Base-by-base conservation (phyloP, 2,113 vertebrate species). In the Columba livia region DNA sequence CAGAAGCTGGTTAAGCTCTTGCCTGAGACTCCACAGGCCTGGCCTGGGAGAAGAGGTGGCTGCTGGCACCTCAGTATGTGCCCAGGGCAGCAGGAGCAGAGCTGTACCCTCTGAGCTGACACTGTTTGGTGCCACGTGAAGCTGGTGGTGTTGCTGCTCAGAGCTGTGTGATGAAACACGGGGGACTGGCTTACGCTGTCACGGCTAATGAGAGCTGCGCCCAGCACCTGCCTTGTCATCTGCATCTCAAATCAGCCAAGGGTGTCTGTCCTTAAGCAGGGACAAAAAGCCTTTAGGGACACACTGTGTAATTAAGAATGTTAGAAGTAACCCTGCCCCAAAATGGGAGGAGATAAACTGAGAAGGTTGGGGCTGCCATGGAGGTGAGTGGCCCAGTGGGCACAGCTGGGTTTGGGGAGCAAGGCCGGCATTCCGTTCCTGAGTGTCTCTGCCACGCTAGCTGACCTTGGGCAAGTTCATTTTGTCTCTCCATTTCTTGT, bases 401-500 rank as follows among this genome's bases (percentile, higher is more conserved):
- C 60, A 89, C 31, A 58, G 26, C 31, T 81, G 60, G 28, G 10
- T 47, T 84, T 3, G 2, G 54, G 26, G 18, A 77, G 47, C 53
- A 75, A 72, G 73, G 48, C 57, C 47, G 84, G 28, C 53, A 17
- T 48, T 64, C 25, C 20, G 24, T 65, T 80, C 50, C 62, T 12
- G 9, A 11, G 47, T 74, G 42, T 72, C 47, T 57, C 50, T 82
- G 11, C 48, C 0, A 0, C 56, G 32, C 70, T 75, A 54, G 26
- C 32, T 95, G 70, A 94, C 88, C 85, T 83, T 78, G 85, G 58
- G 28, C 67, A 62, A 61, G 44, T 16, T 77, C n/a, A 20, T 77
- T 93, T 79, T 50, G 36, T 77, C 36, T 74, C 32, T 85, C 51
- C 47, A 9, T 75, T 44, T 28, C 51, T 82, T 84, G 21, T 12